These are phyloP conservation scores for Percopsis omiscomaycus DNA, from an alignment of 2,797 vertebrate species.

Conservation along the genomic window DNA sequence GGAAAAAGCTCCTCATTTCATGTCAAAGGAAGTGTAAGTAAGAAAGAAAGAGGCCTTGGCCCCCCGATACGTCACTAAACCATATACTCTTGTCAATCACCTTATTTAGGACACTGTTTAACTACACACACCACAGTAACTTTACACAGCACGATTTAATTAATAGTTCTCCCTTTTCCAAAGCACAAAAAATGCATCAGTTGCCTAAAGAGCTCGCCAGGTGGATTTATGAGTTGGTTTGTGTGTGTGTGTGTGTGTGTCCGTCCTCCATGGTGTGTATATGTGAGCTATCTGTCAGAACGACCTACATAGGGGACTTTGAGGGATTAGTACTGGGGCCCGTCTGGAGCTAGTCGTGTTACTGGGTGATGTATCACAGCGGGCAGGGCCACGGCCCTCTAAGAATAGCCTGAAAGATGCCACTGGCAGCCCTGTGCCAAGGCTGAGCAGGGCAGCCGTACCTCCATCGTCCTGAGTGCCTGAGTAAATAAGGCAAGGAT, in stretches of 20 bases:
- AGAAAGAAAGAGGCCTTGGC: neutral
- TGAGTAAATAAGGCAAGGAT: conserved; percentile 88
- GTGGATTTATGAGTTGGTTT: conserved; percentile 2
- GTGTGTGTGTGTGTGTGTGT: conserved; percentile 18
- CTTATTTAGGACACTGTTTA: neutral
- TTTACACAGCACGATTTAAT: conserved; percentile 19
- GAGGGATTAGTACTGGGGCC: conserved; percentile 44
- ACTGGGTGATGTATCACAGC: conserved; percentile 65
- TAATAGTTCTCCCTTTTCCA: neutral
- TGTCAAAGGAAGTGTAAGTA: conserved; percentile 14
- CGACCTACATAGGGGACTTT: conserved; percentile 61
- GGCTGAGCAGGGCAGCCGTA: conserved; percentile 29
- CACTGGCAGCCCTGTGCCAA: conserved; percentile 30
- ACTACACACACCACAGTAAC: conserved; percentile 1
- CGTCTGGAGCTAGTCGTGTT: conserved; percentile 56
- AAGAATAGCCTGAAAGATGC: conserved; percentile 70
- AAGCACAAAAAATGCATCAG: neutral
- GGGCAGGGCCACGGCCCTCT: conserved; percentile 50
- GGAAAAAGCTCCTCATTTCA: conserved; percentile 17
- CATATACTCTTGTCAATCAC: neutral
- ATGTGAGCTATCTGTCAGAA: conserved; percentile 43
- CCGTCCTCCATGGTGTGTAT: conserved; percentile 20
- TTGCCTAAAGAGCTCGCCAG: neutral
- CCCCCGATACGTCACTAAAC: neutral
- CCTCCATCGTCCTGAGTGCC: conserved; percentile 57